Base-by-base conservation (phyloP, 1,140 invertebrate species). In the Drosophila athabasca region DNA sequence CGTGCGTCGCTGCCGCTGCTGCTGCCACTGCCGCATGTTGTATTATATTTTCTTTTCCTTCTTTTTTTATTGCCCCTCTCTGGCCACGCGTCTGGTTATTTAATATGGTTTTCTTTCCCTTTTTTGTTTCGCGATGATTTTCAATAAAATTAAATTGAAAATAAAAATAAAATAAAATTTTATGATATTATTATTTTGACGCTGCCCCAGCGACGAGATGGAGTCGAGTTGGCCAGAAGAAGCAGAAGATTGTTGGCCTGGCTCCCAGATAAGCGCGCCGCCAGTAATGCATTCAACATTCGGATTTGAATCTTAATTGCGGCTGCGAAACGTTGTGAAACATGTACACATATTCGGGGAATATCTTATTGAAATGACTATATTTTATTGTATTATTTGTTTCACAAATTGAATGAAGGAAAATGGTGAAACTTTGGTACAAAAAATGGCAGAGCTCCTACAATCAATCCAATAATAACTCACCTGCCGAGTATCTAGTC, bases 141-240 rank as follows among this genome's bases (percentile, higher is more conserved):
- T 88, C 76, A 88, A 88, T 88, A 83, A 88, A 83, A 79, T 77
- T 88, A 88, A 88, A 88, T 88, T 88, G 83, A 88, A 88, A 88
- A 88, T 88, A 88, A 88, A 88, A 88, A 88, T 88, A 88, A 88
- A 89, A 88, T 88, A 79, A 88, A 88, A n/a, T 77, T 88, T 88
- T 88, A 88, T 83, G 83, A 70, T 88, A 88, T 88, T 88, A 88
- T 88, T 88, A 89, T 87, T 77, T 83, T 87, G 71, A 83, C 83
- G 83, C 83, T 74, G 60, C 60, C 62, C 29, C 49, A 17, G 8
- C 68, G 60, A 29, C 44, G 48, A 39, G 11, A 39, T 9, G 64
- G 74, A 46, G 54, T 46, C 35, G 17, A 19, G 17, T n/a, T n/a
- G n/a, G n/a, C 74, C 70, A n/a, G n/a, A 45, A 49, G 53, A 43